A percentile compares a stretch with the other conserved stretches of the same genome.
phyloP scores from a whole-genome alignment of 2,113 vertebrate genomes.

The Pseudopodoces humilis region DNA sequence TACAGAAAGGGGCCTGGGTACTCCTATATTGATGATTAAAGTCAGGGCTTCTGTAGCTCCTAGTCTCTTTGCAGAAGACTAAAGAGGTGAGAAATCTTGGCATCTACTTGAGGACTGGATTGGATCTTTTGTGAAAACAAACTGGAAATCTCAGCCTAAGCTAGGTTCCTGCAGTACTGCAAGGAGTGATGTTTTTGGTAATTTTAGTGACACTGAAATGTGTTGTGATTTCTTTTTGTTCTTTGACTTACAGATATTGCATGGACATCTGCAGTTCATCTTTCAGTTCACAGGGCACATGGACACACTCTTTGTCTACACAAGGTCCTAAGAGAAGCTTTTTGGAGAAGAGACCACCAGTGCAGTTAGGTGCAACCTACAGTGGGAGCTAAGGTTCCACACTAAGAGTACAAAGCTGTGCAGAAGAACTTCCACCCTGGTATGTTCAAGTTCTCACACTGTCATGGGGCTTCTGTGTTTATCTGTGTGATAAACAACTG shows the following conservation, averaged over 20 bases:
- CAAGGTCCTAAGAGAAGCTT: neutral
- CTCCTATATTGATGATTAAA: neutral
- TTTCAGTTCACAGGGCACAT: neutral
- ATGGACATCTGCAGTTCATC: neutral
- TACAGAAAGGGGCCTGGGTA: neutral
- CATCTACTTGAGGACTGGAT: neutral
- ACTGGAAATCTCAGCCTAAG: neutral
- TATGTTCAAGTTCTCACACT: neutral
- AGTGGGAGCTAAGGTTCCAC: neutral
- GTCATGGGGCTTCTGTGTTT: neutral
- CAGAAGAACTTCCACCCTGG: neutral
- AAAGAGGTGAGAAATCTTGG: neutral
- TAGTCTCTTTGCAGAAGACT: neutral
- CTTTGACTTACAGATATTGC: neutral
- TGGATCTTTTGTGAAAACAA: neutral
- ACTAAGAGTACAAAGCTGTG: neutral
- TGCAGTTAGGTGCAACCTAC: neutral
- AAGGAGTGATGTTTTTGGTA: neutral
- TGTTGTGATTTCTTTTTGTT: neutral
- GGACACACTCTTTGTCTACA: neutral
- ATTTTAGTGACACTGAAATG: neutral
- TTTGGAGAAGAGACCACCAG: neutral
- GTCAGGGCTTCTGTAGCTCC: neutral
- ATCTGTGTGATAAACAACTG: neutral
- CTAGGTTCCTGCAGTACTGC: neutral